phyloP scores from a whole-genome alignment of 35 echinoderm and acorn worm genomes.

The Patiria miniata region DNA sequence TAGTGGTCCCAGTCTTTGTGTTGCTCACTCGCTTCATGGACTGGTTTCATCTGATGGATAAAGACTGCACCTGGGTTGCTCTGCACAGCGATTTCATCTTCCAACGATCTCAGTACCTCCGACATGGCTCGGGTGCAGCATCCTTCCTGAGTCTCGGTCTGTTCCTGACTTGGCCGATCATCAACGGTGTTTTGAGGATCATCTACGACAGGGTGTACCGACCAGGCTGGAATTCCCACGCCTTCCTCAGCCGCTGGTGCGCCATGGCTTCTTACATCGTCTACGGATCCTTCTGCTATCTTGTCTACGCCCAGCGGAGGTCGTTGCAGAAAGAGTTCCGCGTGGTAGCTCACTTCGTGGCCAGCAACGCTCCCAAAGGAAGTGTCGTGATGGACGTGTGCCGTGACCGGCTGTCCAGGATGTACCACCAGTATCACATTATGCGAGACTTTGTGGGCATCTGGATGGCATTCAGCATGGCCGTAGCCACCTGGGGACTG shows the following conservation, averaged over 20 bases:
- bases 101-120: neutral
- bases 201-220: constrained; percentile 29
- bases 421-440: constrained; percentile 17
- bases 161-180: constrained; percentile 39
- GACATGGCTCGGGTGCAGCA: neutral
- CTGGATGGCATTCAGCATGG: constrained; percentile 67
- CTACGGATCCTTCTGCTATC: constrained; percentile 55
- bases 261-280: constrained; percentile 31
- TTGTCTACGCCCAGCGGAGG: constrained; percentile 42
- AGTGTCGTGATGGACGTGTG: neutral
- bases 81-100: constrained; percentile 4
- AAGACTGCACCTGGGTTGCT: neutral
- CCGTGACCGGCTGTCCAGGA: neutral
- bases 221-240: neutral
- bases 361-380: neutral
- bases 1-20: constrained; percentile 39
- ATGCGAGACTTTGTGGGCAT: constrained; percentile 30
- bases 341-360: constrained; percentile 14
- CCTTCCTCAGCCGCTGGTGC: constrained; percentile 47
- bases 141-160: constrained; percentile 12
- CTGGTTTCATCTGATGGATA: neutral
- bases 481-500: constrained; percentile 55
- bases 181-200: constrained; percentile 24
- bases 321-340: constrained; percentile 39
- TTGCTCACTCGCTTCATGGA: constrained; percentile 18